Evolutionary conservation across 2,888 invertebrate genomes (phyloP).

Genomic region (Melinaea menophilus): DNA sequence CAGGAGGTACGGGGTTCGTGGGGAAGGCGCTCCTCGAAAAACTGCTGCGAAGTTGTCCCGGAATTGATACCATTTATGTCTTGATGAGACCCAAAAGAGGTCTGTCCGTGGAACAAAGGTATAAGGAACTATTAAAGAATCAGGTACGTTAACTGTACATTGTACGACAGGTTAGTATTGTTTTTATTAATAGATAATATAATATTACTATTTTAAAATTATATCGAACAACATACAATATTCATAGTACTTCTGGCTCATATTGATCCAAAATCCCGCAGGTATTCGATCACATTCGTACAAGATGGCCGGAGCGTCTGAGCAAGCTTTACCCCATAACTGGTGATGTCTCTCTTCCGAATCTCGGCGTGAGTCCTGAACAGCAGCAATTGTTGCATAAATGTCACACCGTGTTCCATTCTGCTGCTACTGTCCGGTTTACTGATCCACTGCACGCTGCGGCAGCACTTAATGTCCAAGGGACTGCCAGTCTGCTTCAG

Average conservation of each 20-base stretch:
- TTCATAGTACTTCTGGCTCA: too few relatives aligned
- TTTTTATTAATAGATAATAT: too few relatives aligned
- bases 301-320: slow-evolving; percentile 80
- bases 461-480: slow-evolving; percentile 92
- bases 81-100: slow-evolving; percentile 88
- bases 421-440: slow-evolving; percentile 97
- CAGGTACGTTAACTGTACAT: slow-evolving; percentile 56
- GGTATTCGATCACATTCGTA: slow-evolving; percentile 84
- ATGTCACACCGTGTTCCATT: slow-evolving; percentile 94
- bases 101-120: slow-evolving; percentile 82
- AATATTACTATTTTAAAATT: too few relatives aligned
- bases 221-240: too few relatives aligned
- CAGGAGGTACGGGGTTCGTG: slow-evolving; percentile 88
- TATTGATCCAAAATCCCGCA: slow-evolving; percentile 38
- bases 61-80: slow-evolving; percentile 86
- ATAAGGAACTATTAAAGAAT: slow-evolving; percentile 86
- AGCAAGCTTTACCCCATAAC: slow-evolving; percentile 83
- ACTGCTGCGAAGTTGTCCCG: slow-evolving; percentile 89
- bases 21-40: slow-evolving; percentile 97
- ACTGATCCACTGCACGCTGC: slow-evolving; percentile 94
- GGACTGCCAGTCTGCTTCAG: slow-evolving; percentile 89
- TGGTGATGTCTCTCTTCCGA: slow-evolving; percentile 86
- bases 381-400: slow-evolving; percentile 81
- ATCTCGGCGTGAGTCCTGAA: slow-evolving; percentile 82
- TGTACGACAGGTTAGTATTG: not conserved